Conservation (phyloP, 2,888 invertebrate genomes). For the Aelia acuminata region DNA sequence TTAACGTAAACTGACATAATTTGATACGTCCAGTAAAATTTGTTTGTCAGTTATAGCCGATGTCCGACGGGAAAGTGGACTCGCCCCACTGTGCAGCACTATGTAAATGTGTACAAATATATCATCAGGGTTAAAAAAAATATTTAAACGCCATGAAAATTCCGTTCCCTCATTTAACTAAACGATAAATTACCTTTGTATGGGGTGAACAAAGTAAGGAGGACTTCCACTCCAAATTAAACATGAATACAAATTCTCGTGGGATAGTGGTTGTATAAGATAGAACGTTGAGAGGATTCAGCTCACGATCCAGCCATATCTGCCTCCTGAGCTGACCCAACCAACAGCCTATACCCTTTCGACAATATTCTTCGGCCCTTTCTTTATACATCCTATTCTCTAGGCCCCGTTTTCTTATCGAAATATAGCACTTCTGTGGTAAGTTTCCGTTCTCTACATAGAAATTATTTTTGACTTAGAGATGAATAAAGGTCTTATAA, state of each 20-base stretch:
- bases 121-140: not conserved
- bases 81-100: too few relatives aligned
- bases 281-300: not conserved
- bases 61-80: too few relatives aligned
- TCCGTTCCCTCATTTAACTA: not conserved
- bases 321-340: not conserved
- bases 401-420: not conserved
- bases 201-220: too few relatives aligned
- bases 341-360: not conserved
- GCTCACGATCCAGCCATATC: constrained; percentile 24
- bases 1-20: too few relatives aligned
- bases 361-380: not conserved
- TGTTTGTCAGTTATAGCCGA: too few relatives aligned
- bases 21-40: too few relatives aligned
- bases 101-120: not conserved
- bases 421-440: not conserved
- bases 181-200: too few relatives aligned
- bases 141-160: too few relatives aligned
- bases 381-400: not conserved
- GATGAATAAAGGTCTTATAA: not conserved
- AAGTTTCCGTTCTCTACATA: not conserved
- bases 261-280: not conserved
- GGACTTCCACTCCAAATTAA: not conserved
- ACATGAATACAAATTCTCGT: not conserved
- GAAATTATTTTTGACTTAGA: constrained; percentile 5